A percentile compares a stretch with the other conserved stretches of the same genome.
These are phyloP conservation scores for Phodopus roborovskii DNA, from an alignment of 2,113 vertebrate genomes.

Conservation along the genomic window DNA sequence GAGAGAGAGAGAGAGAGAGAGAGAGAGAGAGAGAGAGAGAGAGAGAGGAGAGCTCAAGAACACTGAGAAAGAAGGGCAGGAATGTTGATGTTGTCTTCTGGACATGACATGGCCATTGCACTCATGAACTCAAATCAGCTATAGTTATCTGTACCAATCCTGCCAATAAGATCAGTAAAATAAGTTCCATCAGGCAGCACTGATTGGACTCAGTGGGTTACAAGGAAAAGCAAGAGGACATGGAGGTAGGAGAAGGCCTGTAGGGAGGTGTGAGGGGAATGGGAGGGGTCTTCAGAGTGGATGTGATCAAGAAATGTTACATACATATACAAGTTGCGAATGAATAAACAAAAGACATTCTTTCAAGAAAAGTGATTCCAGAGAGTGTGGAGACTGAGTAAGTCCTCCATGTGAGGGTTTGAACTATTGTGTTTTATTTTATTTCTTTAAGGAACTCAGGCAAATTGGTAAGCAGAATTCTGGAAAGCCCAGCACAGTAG, in stretches of 20 bases:
- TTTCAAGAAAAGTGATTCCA: background rate
- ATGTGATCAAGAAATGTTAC: background rate
- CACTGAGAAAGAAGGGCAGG: background rate
- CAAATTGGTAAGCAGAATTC: background rate
- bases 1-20: background rate
- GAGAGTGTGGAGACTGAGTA: too few relatives aligned
- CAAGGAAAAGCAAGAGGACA: background rate
- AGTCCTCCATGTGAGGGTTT: background rate
- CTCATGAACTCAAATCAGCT: background rate
- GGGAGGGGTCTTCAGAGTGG: background rate
- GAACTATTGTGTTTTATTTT: conserved; percentile 11
- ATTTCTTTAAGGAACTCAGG: background rate
- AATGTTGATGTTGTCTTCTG: background rate
- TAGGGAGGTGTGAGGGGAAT: background rate
- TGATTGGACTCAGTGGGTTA: background rate
- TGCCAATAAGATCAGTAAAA: background rate
- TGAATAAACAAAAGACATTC: background rate
- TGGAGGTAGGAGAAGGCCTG: background rate
- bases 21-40: background rate
- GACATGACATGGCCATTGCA: background rate
- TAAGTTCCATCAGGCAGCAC: background rate
- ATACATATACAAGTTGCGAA: background rate
- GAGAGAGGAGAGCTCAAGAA: background rate
- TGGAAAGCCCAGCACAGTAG: rapidly evolving
- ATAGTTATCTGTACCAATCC: background rate